A percentile compares a stretch with the other conserved stretches of the same genome.
These are phyloP conservation scores for Pantherophis guttatus DNA, from an alignment of 2,113 vertebrate species.

Conservation along the genomic window DNA sequence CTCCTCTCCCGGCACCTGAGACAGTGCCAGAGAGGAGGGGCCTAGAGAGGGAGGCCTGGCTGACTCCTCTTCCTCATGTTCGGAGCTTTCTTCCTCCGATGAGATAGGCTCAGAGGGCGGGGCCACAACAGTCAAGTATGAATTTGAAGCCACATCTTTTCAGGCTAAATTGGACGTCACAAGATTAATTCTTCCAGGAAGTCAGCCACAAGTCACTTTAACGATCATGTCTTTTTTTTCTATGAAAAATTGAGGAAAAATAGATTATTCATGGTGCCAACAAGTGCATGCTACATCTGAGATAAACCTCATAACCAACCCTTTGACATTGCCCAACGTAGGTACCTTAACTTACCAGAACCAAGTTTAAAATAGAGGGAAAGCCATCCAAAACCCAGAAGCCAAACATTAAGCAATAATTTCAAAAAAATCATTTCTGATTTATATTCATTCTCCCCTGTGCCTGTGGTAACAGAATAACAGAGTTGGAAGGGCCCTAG, in stretches of 20 bases:
- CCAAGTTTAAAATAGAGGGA: neutral
- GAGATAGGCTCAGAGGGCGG: no score
- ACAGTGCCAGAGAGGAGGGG: no score
- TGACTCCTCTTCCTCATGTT: no score
- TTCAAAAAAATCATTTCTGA: neutral
- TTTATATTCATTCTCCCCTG: neutral
- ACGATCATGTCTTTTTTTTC: neutral
- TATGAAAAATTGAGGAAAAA: neutral
- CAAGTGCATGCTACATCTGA: neutral
- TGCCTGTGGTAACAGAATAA: neutral
- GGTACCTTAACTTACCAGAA: neutral
- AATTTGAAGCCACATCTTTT: neutral
- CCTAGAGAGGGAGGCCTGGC: no score
- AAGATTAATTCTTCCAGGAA: neutral
- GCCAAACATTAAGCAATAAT: neutral
- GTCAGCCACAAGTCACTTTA: neutral
- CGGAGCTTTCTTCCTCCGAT: no score
- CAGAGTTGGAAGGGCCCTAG: neutral
- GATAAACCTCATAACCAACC: neutral
- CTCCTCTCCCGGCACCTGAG: no score
- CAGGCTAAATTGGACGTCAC: neutral
- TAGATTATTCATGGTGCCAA: neutral
- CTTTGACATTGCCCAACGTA: neutral
- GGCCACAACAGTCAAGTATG: neutral
- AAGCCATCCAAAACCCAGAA: neutral